Percentiles rank a stretch among this genome's conserved stretches.
Conservation (phyloP, 37 sponge, comb jelly and placozoan genomes). For the Spongilla lacustris region DNA sequence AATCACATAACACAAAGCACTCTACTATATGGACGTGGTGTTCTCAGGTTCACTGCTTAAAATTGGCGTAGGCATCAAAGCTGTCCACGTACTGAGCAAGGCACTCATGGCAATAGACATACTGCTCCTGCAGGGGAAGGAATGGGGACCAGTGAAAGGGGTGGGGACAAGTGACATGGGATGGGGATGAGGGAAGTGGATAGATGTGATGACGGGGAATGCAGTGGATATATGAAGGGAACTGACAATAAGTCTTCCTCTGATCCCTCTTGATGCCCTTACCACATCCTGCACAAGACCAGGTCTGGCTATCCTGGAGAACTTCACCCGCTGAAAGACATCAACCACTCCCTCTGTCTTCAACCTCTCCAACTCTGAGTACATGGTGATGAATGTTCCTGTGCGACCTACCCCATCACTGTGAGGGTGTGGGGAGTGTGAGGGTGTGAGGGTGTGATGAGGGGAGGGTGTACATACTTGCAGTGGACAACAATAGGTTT, state of each 20-base stretch:
- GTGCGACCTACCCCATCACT: slow-evolving; percentile 75
- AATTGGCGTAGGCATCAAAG: slow-evolving; percentile 40
- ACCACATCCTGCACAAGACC: slow-evolving; percentile 64
- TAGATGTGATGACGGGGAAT: neutral
- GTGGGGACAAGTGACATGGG: neutral
- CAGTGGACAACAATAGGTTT: slow-evolving; percentile 62
- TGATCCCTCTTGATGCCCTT: neutral
- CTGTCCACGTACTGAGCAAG: slow-evolving; percentile 49
- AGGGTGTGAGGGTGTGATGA: slow-evolving; percentile 3
- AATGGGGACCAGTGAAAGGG: slow-evolving; percentile 4
- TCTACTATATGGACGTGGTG: too few relatives aligned
- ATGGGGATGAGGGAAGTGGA: neutral
- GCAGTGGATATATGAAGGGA: too few relatives aligned
- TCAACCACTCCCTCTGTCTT: slow-evolving; percentile 75
- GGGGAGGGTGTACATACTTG: slow-evolving; percentile 39
- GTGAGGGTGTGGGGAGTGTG: slow-evolving; percentile 19
- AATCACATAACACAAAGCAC: too few relatives aligned
- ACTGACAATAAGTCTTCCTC: too few relatives aligned
- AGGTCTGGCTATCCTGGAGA: slow-evolving; percentile 42
- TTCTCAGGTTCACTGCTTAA: slow-evolving; percentile 9
- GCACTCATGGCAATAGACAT: slow-evolving; percentile 44
- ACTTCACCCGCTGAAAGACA: slow-evolving; percentile 66
- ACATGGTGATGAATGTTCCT: slow-evolving; percentile 53
- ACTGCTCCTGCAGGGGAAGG: neutral
- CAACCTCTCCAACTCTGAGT: slow-evolving; percentile 67